Percentiles rank a stretch among this genome's conserved stretches.
These are phyloP conservation scores for Tillus elongatus DNA, from an alignment of 2,888 invertebrate species.

Conservation along the genomic window DNA sequence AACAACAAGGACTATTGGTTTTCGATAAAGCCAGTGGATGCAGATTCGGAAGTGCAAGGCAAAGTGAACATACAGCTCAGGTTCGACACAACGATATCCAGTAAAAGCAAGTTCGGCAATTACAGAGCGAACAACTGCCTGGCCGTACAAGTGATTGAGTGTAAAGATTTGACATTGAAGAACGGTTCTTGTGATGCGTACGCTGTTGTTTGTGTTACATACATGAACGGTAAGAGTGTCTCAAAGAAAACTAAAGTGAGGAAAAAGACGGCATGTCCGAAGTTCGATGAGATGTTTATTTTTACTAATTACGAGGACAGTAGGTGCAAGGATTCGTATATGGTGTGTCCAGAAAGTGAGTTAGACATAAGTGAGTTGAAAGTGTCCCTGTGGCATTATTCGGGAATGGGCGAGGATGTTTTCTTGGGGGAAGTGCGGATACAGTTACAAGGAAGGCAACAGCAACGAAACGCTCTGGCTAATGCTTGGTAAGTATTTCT, in stretches of 20 bases:
- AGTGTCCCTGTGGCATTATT: constrained; percentile 78
- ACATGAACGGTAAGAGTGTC: constrained; percentile 71
- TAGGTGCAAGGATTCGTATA: constrained; percentile 38
- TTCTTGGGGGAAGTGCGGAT: constrained; percentile 84
- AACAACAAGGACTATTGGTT: constrained; percentile 94
- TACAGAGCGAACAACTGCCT: constrained; percentile 36
- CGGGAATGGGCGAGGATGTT: constrained; percentile 68
- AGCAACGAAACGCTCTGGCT: constrained; percentile 50
- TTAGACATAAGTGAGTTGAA: constrained; percentile 72
- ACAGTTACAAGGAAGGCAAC: constrained; percentile 61
- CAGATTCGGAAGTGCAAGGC: constrained; percentile 85
- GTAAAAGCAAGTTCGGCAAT: constrained; percentile 41
- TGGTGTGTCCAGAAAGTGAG: constrained; percentile 43
- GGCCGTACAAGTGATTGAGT: constrained; percentile 67
- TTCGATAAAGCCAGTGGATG: constrained; percentile 72
- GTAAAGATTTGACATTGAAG: constrained; percentile 78
- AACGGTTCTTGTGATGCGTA: constrained; percentile 89
- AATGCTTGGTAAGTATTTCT: constrained; percentile 62
- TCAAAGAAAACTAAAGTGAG: constrained; percentile 74
- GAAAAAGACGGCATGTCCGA: constrained; percentile 84
- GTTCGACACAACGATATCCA: constrained; percentile 51
- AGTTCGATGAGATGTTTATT: constrained; percentile 79
- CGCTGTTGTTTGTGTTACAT: constrained; percentile 63
- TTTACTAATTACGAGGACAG: constrained; percentile 54
- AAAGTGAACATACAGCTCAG: constrained; percentile 78